Evolutionary conservation across 2,888 invertebrate species (phyloP).

Genomic region (Caenorhabditis sp.): DNA sequence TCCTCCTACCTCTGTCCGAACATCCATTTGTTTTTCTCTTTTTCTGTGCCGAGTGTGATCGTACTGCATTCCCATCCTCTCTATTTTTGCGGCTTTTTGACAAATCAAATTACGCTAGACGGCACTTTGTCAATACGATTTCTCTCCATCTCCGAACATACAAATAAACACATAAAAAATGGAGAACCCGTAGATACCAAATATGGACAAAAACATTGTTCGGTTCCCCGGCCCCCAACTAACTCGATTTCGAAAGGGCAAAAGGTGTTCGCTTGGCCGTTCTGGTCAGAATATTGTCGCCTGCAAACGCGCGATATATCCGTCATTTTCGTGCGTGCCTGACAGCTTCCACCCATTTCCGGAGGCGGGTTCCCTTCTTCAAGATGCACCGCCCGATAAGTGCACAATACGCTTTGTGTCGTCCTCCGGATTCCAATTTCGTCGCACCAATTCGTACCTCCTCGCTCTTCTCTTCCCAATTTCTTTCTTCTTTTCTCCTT

Average conservation of each 20-base stretch:
- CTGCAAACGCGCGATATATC: constrained; percentile 20
- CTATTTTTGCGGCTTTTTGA: constrained; percentile 25
- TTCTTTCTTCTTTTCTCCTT: constrained; percentile 12
- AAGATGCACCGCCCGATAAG: constrained; percentile 44
- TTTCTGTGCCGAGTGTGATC: not conserved
- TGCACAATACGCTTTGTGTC: constrained; percentile 23
- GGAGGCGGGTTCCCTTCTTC: constrained; percentile 1
- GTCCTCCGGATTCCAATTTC: constrained; percentile 15
- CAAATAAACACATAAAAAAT: constrained; percentile 22
- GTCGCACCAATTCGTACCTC: constrained; percentile 6
- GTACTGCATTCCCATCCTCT: not conserved
- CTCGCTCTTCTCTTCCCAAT: constrained; percentile 1
- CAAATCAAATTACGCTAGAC: constrained; percentile 48
- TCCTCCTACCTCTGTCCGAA: constrained; percentile 11
- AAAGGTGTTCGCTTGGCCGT: constrained; percentile 10
- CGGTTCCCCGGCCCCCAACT: not conserved
- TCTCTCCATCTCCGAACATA: constrained; percentile 16
- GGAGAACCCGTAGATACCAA: too few relatives aligned
- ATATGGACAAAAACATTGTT: too few relatives aligned
- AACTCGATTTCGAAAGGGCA: not conserved
- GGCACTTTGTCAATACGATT: constrained; percentile 16
- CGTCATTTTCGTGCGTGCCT: constrained; percentile 22
- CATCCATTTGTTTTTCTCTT: constrained; percentile 28
- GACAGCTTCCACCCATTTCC: constrained; percentile 44
- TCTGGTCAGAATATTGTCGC: constrained; percentile 33